Base-by-base conservation (phyloP, 2,888 invertebrate genomes). In the Acrobasis consociella region DNA sequence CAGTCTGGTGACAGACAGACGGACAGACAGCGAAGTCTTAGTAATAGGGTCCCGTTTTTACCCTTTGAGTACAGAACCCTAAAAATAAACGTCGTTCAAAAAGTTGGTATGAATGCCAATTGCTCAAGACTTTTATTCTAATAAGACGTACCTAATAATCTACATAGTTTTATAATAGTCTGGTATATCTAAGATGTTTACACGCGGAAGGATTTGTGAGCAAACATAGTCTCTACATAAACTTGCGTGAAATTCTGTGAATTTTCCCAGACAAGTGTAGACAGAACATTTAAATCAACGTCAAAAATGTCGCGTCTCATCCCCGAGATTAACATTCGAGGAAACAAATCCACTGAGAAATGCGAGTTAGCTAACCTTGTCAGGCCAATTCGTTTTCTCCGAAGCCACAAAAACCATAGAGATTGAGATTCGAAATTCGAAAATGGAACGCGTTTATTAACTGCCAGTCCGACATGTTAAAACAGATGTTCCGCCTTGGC, bases 401-500 rank as follows among this genome's bases (percentile, higher is more conserved):
- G 62, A 62, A 62, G 38, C 51, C 49, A 56, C 49, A 63, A 62
- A 65, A 65, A 64, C 60, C 63, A 63, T 61, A 65, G 62, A 61
- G 53, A 50, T 60, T 59, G 42, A 49, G 63, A 74, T 76, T 76
- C 73, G 73, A 76, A 80, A 77, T 82, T 82, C 76, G 70, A 77
- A 77, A 77, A 77, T 71, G 75, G 74, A 78, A 80, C 80, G 75
- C 67, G 73, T 81, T 86, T 89, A 89, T 87, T 87, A 89, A 84
- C 87, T 84, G 85, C 82, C 85, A 83, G 79, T 80, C 80, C 74
- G 81, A 87, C 84, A 89, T 86, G 86, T 85, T 86, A 86, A 86
- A 88, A 89, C 92, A 92, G 91, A 91, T 91, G 92, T 90, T 89
- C 83, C 87, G 82, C 82, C 82, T 85, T 83, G 79, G 70, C 76